Evolutionary conservation across 2,888 invertebrate genomes (phyloP), one percentile per base, ranked within the genome.

Genomic region (Epinotia brunnichana): DNA sequence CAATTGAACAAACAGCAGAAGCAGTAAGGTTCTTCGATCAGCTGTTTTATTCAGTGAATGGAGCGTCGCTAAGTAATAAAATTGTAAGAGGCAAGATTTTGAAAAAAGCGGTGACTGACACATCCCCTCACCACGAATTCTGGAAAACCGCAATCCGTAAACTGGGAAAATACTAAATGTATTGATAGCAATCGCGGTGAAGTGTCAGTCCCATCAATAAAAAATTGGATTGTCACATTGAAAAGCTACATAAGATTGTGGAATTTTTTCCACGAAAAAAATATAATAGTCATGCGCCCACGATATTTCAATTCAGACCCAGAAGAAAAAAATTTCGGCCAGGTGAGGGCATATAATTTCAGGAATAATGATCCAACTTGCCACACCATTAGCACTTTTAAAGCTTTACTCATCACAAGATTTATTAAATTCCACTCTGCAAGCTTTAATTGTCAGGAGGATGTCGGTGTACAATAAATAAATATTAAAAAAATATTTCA

Each of bases 321-420:
- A 15, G 11, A 29, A 3, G 57, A 57, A 76, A 78, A 75, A 39
- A 77, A 80, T 74, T 81, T 80, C 74, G 79, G 79, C 2, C 79
- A 77, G 70, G 69, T 79, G 39, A 66, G 78, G 64, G 76, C 77
- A 1, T 81, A 78, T 67, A 80, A 78, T 74, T 79, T 75, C 59
- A 75, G 79, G 59, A 79, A 77, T 73, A 81, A 77, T 56, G 71
- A 80, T 19, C 79, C 79, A 3, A 63, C 71, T 63, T 77, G 76
- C 61, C 76, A 81, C 63, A 71, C 72, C 5, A 76, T 63, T 66
- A 64, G 24, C 41, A 79, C 77, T 0, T 80, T 80, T 73, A 78
- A 71, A 60, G 77, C n/a, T n/a, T n/a, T n/a, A n/a, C n/a, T n/a
- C n/a, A n/a, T n/a, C n/a, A n/a, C n/a, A n/a, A n/a, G n/a, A n/a